phyloP scores from a whole-genome alignment of 2,797 vertebrate genomes.

The Crocidura indochinensis region DNA sequence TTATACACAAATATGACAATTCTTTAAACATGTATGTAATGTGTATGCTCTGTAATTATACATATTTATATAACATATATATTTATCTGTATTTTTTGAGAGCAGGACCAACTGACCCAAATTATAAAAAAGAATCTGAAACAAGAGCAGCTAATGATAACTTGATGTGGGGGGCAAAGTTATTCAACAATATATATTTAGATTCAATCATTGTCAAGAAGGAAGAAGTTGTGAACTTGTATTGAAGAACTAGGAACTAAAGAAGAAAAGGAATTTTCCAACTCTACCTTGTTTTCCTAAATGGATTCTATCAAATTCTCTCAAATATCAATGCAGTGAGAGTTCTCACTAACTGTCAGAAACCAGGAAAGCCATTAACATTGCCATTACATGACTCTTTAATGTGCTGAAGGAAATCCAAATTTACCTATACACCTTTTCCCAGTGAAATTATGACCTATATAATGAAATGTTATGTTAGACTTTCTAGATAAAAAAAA shows the following conservation, averaged over 20 bases:
- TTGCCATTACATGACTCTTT: background rate
- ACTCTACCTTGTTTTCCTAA: background rate
- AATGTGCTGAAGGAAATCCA: background rate
- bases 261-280: background rate
- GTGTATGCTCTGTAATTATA: background rate
- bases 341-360: background rate
- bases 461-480: background rate
- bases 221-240: background rate
- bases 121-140: background rate
- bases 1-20: no score
- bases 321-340: background rate
- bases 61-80: background rate
- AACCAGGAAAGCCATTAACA: background rate
- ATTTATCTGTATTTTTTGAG: background rate
- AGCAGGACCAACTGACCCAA: background rate
- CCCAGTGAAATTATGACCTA: background rate
- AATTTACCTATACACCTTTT: background rate
- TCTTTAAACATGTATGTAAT: background rate
- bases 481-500: background rate
- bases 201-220: constrained; percentile 8
- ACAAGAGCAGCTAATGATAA: background rate
- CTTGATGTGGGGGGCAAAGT: background rate
- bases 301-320: background rate
- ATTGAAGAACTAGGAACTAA: background rate
- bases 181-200: background rate